Base-by-base conservation (phyloP, 2,888 invertebrate genomes). In the Caenorhabditis becei region DNA sequence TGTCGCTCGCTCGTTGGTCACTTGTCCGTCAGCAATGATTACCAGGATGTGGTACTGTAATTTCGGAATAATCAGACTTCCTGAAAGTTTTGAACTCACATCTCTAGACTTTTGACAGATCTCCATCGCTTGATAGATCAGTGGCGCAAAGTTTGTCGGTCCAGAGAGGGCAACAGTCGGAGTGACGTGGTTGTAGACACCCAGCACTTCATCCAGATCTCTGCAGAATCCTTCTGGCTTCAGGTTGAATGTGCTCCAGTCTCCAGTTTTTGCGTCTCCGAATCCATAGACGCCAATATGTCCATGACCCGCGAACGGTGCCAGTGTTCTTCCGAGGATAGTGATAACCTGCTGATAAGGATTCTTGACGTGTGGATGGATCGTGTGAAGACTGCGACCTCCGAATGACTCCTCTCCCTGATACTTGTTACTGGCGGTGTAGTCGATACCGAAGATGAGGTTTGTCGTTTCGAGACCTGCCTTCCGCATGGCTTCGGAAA, bases 391-490 rank as follows among this genome's bases (percentile, higher is more conserved):
- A 62, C 91, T 91, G 35, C 91, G 89, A 20, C 92, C 92, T 44
- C 87, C 88, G 86, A 93, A 93, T 10, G 92, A 92, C 77, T 92
- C 92, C 58, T 92, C 87, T 28, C 93, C 93, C 85, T 93, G 93
- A 91, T 93, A 93, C 84, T 93, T 93, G 86, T 93, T 93, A 82
- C 92, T 92, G 10, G 93, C 93, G 8, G 93, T 93, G 89, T 93
- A 93, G 88, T 93, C 93, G 47, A 93, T 91, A 0, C 93, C 93
- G 63, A 93, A 91, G n/a, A 93, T 92, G n/a, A 93, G 88, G 74
- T 92, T 91, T 80, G 92, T 92, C 1, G 90, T 88, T 70, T 92
- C 92, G 20, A 93, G 88, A 0, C 93, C 93, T 2, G 93, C 92
- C 72, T 90, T 88, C 23, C 91, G 82, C 91, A 93, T 92, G 7